A percentile compares a stretch with the other conserved stretches of the same genome.
phyloP scores from a whole-genome alignment of 1,140 invertebrate genomes.

The Gryllus bimaculatus region DNA sequence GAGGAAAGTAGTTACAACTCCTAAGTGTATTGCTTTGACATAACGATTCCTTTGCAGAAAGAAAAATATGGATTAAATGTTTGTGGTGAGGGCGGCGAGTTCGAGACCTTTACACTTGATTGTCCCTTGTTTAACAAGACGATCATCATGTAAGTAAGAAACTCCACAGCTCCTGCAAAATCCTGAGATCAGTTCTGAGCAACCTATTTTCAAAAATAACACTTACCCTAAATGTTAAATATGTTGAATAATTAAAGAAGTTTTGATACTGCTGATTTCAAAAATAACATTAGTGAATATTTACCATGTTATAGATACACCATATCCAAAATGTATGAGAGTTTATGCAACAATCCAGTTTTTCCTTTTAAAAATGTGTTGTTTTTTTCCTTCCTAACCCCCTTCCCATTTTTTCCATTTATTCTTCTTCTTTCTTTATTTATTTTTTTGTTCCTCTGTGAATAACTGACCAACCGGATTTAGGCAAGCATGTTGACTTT shows the following conservation, averaged over 20 bases:
- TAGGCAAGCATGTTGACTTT: no score
- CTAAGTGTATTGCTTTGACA: constrained; percentile 23
- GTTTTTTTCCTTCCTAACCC: no score
- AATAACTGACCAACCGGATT: no score
- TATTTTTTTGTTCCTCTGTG: no score
- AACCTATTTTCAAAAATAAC: background rate
- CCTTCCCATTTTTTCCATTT: no score
- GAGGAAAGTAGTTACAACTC: background rate
- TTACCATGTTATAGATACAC: background rate
- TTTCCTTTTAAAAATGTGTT: no score
- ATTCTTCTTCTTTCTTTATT: no score
- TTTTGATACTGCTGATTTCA: background rate
- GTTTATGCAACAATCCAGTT: no score
- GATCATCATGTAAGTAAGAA: constrained; percentile 76
- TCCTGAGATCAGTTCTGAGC: background rate
- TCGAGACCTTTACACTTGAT: constrained; percentile 95
- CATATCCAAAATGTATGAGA: background rate
- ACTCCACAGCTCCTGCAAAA: background rate
- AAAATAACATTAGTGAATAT: background rate
- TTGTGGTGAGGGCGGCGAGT: constrained; percentile 98
- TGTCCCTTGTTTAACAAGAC: constrained; percentile 89
- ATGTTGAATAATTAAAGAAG: no score
- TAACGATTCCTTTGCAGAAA: constrained; percentile 45
- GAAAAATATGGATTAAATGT: constrained; percentile 93
- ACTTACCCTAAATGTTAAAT: no score